Conservation (phyloP, 2,113 vertebrate genomes). For the Protobothrops flavoviridis region DNA sequence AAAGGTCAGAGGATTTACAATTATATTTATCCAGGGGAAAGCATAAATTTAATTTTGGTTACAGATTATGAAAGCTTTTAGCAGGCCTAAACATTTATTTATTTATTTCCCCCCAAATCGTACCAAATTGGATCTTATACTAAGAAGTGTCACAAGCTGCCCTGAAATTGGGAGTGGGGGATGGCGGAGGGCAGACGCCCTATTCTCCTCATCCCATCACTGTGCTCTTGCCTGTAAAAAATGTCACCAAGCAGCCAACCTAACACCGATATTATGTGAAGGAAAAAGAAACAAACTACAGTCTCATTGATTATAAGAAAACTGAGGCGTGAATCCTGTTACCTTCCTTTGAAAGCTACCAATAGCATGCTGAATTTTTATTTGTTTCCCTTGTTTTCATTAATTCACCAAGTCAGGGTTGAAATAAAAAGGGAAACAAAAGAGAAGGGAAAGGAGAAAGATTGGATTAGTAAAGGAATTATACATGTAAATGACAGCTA, state of each 20-base stretch:
- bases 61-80: background rate
- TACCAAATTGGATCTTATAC: background rate
- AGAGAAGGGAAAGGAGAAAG: background rate
- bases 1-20: background rate
- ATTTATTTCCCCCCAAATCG: background rate
- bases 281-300: background rate
- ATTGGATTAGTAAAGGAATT: background rate
- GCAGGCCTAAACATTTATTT: background rate
- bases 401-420: background rate
- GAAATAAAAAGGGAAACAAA: background rate
- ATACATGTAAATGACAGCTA: background rate
- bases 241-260: background rate
- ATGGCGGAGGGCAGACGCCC: background rate
- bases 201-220: background rate
- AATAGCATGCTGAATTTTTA: background rate
- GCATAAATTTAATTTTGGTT: background rate
- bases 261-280: background rate
- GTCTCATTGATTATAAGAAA: background rate
- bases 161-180: background rate
- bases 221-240: background rate
- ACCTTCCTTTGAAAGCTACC: background rate
- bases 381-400: background rate
- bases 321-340: background rate
- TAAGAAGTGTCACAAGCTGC: background rate
- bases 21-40: background rate